These are phyloP conservation scores for Oreotrochilus melanogaster DNA, from an alignment of 2,113 vertebrate genomes.

Conservation along the genomic window DNA sequence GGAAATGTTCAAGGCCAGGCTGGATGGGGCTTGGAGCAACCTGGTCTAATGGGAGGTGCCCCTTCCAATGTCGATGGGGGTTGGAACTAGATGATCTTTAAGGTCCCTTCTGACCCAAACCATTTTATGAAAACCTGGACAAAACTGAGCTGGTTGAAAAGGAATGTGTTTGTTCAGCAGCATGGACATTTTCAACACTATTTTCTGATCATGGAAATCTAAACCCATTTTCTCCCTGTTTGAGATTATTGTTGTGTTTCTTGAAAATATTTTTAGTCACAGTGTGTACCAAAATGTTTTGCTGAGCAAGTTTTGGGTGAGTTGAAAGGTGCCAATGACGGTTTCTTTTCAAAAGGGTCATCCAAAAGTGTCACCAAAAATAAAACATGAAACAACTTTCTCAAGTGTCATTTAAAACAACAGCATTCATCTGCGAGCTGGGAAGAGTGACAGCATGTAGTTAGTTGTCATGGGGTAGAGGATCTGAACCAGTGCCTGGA, in stretches of 20 bases:
- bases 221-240: neutral
- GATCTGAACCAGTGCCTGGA: slow-evolving; percentile 56
- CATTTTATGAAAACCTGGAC: neutral
- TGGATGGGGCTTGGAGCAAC: too few relatives aligned
- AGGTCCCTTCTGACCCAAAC: too few relatives aligned
- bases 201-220: slow-evolving; percentile 22
- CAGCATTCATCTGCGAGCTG: slow-evolving; percentile 31
- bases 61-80: too few relatives aligned
- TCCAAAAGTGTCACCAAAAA: slow-evolving; percentile 59
- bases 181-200: neutral
- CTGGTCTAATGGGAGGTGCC: too few relatives aligned
- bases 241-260: slow-evolving; percentile 1
- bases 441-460: neutral
- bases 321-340: slow-evolving; percentile 41
- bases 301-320: slow-evolving; percentile 23
- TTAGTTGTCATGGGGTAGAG: slow-evolving; percentile 1
- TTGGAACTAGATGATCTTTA: too few relatives aligned
- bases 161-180: neutral
- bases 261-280: slow-evolving; percentile 34
- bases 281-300: neutral
- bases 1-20: too few relatives aligned
- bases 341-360: slow-evolving; percentile 37
- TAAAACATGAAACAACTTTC: slow-evolving; percentile 38
- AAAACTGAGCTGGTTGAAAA: neutral
- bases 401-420: slow-evolving; percentile 45